phyloP scores from a whole-genome alignment of 2,113 vertebrate species.

The Barnardius zonarius region DNA sequence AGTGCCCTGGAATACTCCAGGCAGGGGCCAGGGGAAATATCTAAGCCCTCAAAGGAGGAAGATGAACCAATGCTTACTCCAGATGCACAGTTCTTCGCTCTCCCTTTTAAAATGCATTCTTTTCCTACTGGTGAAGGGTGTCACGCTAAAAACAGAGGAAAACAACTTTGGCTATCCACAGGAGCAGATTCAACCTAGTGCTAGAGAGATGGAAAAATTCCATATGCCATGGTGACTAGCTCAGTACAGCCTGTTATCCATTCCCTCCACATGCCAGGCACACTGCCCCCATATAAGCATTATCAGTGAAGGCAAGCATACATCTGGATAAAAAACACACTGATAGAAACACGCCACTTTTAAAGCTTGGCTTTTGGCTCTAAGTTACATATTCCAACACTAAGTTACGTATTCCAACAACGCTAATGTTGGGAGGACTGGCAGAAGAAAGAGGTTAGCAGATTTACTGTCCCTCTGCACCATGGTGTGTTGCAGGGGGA shows the following conservation, averaged over 20 bases:
- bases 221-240: not conserved
- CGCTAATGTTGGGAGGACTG: not conserved
- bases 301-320: not conserved
- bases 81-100: not conserved
- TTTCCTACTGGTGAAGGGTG: not conserved
- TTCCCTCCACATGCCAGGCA: not conserved
- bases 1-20: not conserved
- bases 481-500: slow-evolving; percentile 16
- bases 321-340: not conserved
- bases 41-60: not conserved
- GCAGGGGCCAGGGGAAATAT: not conserved
- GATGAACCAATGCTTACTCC: not conserved
- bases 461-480: slow-evolving; percentile 26
- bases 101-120: not conserved
- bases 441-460: not conserved
- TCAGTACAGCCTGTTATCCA: not conserved
- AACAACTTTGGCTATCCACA: not conserved
- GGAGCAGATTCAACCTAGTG: not conserved
- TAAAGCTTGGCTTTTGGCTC: not conserved
- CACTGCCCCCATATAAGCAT: not conserved
- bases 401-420: not conserved
- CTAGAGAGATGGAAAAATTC: not conserved
- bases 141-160: not conserved
- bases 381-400: not conserved
- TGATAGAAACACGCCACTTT: not conserved